phyloP scores from a whole-genome alignment of 2,888 invertebrate species.

The Tipula unca region DNA sequence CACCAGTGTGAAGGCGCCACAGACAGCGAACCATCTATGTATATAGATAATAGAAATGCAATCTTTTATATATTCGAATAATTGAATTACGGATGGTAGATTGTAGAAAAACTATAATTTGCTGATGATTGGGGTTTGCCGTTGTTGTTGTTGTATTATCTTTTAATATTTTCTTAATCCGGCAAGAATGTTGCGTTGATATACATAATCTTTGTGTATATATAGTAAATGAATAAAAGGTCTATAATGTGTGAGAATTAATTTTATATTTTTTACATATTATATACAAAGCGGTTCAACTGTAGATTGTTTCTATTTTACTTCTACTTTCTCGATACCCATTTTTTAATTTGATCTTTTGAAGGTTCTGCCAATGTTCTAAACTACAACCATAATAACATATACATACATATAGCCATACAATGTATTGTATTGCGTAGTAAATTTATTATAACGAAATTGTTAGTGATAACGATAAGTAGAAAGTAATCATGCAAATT shows the following conservation, averaged over 20 bases:
- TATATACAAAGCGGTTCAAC: neutral
- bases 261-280: neutral
- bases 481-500: no score
- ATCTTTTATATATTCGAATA: neutral
- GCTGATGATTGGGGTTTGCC: neutral
- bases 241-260: neutral
- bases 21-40: neutral
- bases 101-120: neutral
- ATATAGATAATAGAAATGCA: neutral
- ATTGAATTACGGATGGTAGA: neutral
- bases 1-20: neutral
- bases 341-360: neutral
- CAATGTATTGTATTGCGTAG: neutral
- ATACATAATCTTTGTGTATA: neutral
- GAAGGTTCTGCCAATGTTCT: neutral
- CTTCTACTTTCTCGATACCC: neutral
- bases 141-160: neutral
- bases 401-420: neutral
- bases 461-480: no score
- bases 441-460: neutral
- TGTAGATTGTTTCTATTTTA: neutral
- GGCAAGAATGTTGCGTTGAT: neutral
- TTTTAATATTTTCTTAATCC: neutral
- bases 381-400: neutral
- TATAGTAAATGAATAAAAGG: neutral